Evolutionary conservation across 2,113 vertebrate genomes (phyloP).

Genomic region (Hyaena hyaena): DNA sequence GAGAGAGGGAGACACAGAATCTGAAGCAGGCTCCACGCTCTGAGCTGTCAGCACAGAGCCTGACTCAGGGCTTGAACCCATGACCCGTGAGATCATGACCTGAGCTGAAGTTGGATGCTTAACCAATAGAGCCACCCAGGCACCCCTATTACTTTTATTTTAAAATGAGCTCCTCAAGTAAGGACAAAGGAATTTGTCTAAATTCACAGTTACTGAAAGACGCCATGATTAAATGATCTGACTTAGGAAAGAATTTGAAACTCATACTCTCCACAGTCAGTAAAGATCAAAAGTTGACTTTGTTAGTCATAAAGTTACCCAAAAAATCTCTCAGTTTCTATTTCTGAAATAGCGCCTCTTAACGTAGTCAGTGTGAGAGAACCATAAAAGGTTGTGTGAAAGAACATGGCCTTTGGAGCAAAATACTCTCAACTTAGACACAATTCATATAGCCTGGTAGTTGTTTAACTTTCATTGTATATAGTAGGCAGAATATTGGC

Average conservation of each 20-base stretch:
- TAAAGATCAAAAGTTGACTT: not conserved
- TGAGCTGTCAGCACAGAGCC: no score
- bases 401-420: not conserved
- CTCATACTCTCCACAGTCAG: not conserved
- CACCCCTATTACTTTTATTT: not conserved
- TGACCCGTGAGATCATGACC: no score
- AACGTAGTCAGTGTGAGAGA: not conserved
- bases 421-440: not conserved
- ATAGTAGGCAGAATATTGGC: not conserved
- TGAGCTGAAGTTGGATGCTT: no score
- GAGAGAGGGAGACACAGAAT: no score
- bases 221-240: not conserved
- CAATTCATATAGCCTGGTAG: not conserved
- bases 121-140: no score
- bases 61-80: no score
- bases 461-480: not conserved
- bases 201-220: not conserved
- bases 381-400: not conserved
- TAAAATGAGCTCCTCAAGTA: not conserved
- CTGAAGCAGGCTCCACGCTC: no score
- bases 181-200: not conserved
- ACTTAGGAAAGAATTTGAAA: not conserved
- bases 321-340: not conserved
- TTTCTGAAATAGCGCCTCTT: not conserved
- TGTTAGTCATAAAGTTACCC: not conserved